Evolutionary conservation across 2,797 vertebrate genomes (phyloP), one percentile per base, ranked within the genome.

Genomic region (Kryptolebias ocellatus): DNA sequence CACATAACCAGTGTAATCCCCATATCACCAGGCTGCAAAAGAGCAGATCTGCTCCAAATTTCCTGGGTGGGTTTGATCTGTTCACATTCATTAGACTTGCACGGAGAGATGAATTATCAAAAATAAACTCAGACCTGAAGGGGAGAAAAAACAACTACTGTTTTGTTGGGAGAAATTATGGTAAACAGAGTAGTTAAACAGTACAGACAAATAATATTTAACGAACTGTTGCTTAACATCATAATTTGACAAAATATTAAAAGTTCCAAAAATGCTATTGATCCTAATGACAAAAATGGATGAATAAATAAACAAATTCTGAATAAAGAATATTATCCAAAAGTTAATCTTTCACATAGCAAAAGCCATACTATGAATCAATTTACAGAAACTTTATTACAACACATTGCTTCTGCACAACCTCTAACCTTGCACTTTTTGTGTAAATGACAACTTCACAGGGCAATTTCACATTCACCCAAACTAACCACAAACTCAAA

Each of bases 1-100:
- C 89, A 92, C 81, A 92, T 92, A 91, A 88, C 90, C 92, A 84
- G 83, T 85, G 83, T 93, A 93, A 94, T 94, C 92, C 91, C 90
- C 90, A 80, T 90, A 93, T 93, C 90, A 53, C 87, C 73, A 71
- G 60, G 80, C 87, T 88, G 87, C 90, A 92, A 92, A 90, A 90
- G 86, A 91, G 89, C 86, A 89, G 89, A 92, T 89, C 86, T 92
- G 91, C 87, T 93, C 90, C 89, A 91, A 87, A 93, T 92, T 91
- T 92, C 87, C 87, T 88, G 87, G 87, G 90, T 90, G 87, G 85
- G 89, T 92, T 90, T 90, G 89, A 93, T 92, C 86, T 87, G 87
- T 81, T 91, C 90, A 86, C 85, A 90, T 91, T 92, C 84, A 90
- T 91, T 91, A 87, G 81, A 79, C 78, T 88, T 84, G 74, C 86